A percentile compares a stretch with the other conserved stretches of the same genome.
Conservation (phyloP, 1,140 invertebrate species). For the Protaetia brevitarsis region DNA sequence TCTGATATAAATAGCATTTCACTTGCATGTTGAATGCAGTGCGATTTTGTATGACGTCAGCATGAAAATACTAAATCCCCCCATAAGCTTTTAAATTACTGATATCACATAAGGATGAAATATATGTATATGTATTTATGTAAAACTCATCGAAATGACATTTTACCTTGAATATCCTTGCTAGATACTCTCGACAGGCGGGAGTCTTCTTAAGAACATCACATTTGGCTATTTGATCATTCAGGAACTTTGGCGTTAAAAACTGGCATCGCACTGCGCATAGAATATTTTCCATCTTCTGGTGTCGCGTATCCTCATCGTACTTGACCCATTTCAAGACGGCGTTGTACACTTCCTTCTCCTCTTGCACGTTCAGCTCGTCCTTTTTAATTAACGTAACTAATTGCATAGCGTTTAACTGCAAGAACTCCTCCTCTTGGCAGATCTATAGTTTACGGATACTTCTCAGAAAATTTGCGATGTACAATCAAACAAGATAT, state of each 20-base stretch:
- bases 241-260: slow-evolving; percentile 82
- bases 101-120: too few relatives aligned
- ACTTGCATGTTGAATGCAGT: too few relatives aligned
- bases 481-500: background rate
- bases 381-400: slow-evolving; percentile 79
- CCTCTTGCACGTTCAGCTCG: slow-evolving; percentile 85
- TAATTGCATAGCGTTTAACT: slow-evolving; percentile 74
- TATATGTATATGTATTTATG: too few relatives aligned
- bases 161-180: slow-evolving; percentile 79
- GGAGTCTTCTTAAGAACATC: slow-evolving; percentile 82
- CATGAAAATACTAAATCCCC: too few relatives aligned
- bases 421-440: slow-evolving; percentile 86
- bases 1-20: too few relatives aligned
- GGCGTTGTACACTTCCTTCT: slow-evolving; percentile 87
- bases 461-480: too few relatives aligned
- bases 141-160: background rate
- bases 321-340: slow-evolving; percentile 88
- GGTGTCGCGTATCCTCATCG: slow-evolving; percentile 76
- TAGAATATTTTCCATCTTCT: slow-evolving; percentile 83
- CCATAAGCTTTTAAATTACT: too few relatives aligned
- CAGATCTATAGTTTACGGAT: slow-evolving; percentile 78
- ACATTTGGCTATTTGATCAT: slow-evolving; percentile 89
- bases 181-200: slow-evolving; percentile 84
- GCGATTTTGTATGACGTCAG: too few relatives aligned
- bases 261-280: slow-evolving; percentile 86